Conservation (phyloP, 2,888 invertebrate genomes). For the Platycheirus rosarum region DNA sequence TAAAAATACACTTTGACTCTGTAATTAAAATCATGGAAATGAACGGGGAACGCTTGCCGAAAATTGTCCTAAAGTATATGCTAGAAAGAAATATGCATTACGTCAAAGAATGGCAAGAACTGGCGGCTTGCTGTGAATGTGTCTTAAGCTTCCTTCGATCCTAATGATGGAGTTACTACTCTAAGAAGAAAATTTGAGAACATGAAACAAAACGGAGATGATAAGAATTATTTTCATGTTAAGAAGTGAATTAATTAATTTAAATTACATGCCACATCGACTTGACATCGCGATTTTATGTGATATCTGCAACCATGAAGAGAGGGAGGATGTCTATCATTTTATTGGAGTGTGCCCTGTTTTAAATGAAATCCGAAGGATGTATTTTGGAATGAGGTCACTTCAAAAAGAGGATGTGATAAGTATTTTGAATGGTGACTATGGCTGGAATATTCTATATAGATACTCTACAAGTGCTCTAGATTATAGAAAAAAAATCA, state of each 20-base stretch:
- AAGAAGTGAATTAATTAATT: constrained; percentile 1
- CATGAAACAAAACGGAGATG: background rate
- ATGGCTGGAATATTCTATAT: background rate
- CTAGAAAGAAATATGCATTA: background rate
- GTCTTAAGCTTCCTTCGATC: background rate
- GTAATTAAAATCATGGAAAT: too few relatives aligned
- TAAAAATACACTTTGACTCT: too few relatives aligned
- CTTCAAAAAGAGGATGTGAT: background rate
- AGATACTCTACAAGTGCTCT: background rate
- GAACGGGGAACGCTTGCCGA: background rate
- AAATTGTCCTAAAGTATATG: constrained; percentile 2
- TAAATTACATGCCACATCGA: constrained; percentile 1
- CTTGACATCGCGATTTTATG: background rate
- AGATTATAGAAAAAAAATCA: background rate
- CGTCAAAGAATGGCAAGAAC: constrained; percentile 8
- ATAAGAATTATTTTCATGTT: background rate
- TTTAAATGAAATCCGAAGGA: background rate
- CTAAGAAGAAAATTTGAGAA: too few relatives aligned
- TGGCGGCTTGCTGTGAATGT: constrained; percentile 2
- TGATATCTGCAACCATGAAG: too few relatives aligned
- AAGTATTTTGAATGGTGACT: background rate
- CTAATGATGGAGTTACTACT: too few relatives aligned
- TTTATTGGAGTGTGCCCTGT: too few relatives aligned
- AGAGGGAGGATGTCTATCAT: too few relatives aligned
- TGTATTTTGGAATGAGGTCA: background rate